Evolutionary conservation across 23 tunicate species (phyloP).

Genomic region (Ciona savignyi): DNA sequence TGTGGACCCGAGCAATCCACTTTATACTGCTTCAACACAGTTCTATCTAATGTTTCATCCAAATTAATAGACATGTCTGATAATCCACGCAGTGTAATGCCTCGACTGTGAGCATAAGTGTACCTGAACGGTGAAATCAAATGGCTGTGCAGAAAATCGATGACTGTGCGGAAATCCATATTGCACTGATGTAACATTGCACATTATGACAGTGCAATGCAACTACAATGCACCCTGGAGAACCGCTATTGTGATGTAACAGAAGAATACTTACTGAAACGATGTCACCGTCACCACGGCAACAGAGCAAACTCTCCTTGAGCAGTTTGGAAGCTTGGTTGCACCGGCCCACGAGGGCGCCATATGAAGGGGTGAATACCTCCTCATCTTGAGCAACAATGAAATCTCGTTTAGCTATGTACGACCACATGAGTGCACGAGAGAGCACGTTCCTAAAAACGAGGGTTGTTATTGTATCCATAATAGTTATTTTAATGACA

Average conservation of each 20-base stretch:
- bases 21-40: too few species aligned
- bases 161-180: slow-evolving; percentile 11
- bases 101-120: too few species aligned
- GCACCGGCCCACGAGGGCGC: slow-evolving; percentile 10
- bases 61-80: too few species aligned
- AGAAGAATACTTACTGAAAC: slow-evolving; percentile 10
- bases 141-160: not conserved
- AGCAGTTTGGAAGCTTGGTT: slow-evolving; percentile 63
- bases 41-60: too few species aligned
- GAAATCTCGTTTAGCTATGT: slow-evolving; percentile 49
- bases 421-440: slow-evolving; percentile 48
- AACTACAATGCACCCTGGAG: slow-evolving; percentile 84
- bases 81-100: too few species aligned
- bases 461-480: too few species aligned
- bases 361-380: slow-evolving; percentile 9
- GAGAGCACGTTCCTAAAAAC: slow-evolving; percentile 59
- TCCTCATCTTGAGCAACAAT: slow-evolving; percentile 20
- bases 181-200: slow-evolving; percentile 54
- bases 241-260: slow-evolving; percentile 6
- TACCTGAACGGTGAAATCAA: too few species aligned
- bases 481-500: too few species aligned
- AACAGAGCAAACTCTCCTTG: slow-evolving; percentile 58
- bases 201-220: slow-evolving; percentile 65
- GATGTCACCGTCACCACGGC: slow-evolving; percentile 20
- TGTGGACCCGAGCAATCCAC: too few species aligned